Conservation (phyloP, 2,888 invertebrate genomes). For the Apocheima hispidaria region DNA sequence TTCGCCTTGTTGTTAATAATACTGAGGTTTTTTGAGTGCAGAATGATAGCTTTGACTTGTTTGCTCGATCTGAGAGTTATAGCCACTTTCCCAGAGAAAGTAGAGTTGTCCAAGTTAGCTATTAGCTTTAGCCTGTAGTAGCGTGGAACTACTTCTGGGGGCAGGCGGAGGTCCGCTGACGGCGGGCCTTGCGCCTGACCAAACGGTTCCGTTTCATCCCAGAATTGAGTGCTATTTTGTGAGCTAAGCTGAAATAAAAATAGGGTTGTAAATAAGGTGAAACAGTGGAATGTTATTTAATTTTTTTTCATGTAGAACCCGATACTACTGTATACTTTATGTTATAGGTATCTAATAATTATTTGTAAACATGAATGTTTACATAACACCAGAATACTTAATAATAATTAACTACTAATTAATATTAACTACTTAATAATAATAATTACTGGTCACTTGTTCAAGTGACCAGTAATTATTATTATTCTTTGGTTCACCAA, state of each 20-base stretch:
- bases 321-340: not conserved
- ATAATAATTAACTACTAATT: too few species aligned
- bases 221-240: conserved; percentile 65
- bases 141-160: conserved; percentile 80
- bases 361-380: too few species aligned
- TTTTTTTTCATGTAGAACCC: not conserved
- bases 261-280: not conserved
- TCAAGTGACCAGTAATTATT: too few species aligned
- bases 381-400: too few species aligned
- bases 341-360: too few species aligned
- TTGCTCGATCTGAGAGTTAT: conserved; percentile 77
- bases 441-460: too few species aligned
- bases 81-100: conserved; percentile 74
- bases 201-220: conserved; percentile 78
- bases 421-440: too few species aligned
- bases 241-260: conserved; percentile 36
- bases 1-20: conserved; percentile 65
- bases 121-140: conserved; percentile 86
- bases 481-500: too few species aligned
- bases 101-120: conserved; percentile 79
- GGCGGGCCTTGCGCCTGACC: conserved; percentile 60
- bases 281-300: not conserved
- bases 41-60: conserved; percentile 73
- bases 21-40: conserved; percentile 82
- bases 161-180: conserved; percentile 71